Evolutionary conservation across 2,113 vertebrate species (phyloP), one percentile per base, ranked within the genome.

Genomic region (Regulus satrapa): DNA sequence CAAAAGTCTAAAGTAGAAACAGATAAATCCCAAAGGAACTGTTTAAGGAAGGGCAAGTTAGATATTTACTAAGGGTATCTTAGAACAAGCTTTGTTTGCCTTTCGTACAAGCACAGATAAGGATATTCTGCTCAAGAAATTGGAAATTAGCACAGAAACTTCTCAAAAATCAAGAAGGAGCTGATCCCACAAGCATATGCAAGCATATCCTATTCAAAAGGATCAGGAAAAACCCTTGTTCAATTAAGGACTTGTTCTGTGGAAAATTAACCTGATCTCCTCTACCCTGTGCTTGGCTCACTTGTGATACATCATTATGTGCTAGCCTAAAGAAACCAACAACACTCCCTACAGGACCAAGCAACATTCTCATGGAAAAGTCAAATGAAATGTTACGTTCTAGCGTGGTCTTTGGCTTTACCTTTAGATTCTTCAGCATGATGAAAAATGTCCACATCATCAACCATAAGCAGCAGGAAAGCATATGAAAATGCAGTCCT

Each of bases 1-100:
- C 84, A 94, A 75, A 96, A 94, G 43, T 59, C 71, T 61, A 23
- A 86, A 77, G 67, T 14, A 86, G 89, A 68, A 96, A 88, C 34
- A 95, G 77, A 9, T 78, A 92, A 89, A 67, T 84, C 36, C 74
- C 67, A 73, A 48, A 75, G 67, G 61, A 92, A 81, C 66, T 72
- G 38, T 36, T 11, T 69, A 54, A 62, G 79, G 67, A 92, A 95
- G 67, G 80, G 46, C 72, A 95, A 96, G 85, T 62, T 23, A 85
- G 74, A 73, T 52, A 84, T 92, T 91, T 85, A 89, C 64, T 51
- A 68, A 95, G 20, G 61, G 21, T 52, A 21, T 43, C 83, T 78
- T 58, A 36, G 20, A 94, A 71, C 41, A 91, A 66, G 32, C 59
- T 68, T 82, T 58, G 28, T 91, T 91, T 81, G 63, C 48, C 87